Evolutionary conservation across 1,140 invertebrate genomes (phyloP).

Genomic region (Drosophila ficusphila): DNA sequence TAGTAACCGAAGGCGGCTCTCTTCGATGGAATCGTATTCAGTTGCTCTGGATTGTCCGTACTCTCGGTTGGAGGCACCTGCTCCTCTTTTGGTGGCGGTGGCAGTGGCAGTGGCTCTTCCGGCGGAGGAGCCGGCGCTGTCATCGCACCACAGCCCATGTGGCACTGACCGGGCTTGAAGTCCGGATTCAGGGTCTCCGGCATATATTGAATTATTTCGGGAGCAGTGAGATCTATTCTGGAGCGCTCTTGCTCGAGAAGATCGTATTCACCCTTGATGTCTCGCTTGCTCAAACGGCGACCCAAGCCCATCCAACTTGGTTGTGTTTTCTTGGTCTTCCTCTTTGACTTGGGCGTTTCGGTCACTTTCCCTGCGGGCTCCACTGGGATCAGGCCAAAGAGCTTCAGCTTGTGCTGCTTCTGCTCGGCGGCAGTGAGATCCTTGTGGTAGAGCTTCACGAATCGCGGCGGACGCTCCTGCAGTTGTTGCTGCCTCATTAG

Average conservation of each 20-base stretch:
- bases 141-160: constrained; percentile 56
- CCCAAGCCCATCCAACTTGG: constrained; percentile 32
- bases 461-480: constrained; percentile 62
- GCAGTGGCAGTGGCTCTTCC: not conserved
- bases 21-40: constrained; percentile 59
- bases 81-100: not conserved
- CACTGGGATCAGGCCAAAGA: constrained; percentile 37
- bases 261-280: constrained; percentile 80
- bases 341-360: constrained; percentile 26
- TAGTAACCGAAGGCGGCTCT: constrained; percentile 49
- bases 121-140: constrained; percentile 26
- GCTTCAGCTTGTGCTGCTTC: constrained; percentile 48
- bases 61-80: not conserved
- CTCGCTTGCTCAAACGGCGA: constrained; percentile 58
- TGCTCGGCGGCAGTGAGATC: constrained; percentile 51
- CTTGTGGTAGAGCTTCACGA: constrained; percentile 73
- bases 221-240: constrained; percentile 66
- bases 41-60: not conserved
- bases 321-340: constrained; percentile 62
- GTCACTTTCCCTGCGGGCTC: not conserved
- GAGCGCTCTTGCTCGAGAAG: constrained; percentile 68
- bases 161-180: constrained; percentile 69
- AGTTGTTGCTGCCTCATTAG: constrained; percentile 65
- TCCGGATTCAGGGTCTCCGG: constrained; percentile 71
- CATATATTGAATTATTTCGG: constrained; percentile 81